phyloP scores from a whole-genome alignment of 2,113 vertebrate species.

The Pseudopipra pipra region DNA sequence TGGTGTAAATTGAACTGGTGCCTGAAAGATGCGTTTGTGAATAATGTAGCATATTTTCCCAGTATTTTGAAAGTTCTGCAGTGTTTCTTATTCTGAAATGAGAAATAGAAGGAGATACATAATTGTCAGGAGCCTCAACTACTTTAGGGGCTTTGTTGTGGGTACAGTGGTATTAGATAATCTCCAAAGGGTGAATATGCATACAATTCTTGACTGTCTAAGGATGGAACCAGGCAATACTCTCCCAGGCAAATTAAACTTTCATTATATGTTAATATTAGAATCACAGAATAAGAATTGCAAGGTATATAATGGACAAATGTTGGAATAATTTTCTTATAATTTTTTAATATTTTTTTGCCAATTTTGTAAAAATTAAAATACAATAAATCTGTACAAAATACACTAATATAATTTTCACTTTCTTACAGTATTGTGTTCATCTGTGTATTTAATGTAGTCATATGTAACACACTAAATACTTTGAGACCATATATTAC shows the following conservation, averaged over 20 bases:
- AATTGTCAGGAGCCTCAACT: background rate
- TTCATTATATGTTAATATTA: background rate
- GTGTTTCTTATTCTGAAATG: background rate
- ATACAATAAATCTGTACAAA: background rate
- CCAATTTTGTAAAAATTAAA: background rate
- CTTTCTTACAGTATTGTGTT: background rate
- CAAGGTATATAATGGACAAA: background rate
- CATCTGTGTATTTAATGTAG: background rate
- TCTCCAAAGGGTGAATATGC: background rate
- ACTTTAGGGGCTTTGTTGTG: background rate
- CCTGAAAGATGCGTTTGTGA: background rate
- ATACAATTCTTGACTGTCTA: background rate
- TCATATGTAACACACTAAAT: background rate
- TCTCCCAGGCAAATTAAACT: too few relatives aligned
- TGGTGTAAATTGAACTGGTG: background rate
- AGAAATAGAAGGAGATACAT: background rate
- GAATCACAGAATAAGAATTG: background rate
- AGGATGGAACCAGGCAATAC: background rate
- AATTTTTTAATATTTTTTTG: background rate
- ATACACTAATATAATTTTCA: rapidly evolving
- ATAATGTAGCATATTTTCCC: background rate
- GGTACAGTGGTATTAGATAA: background rate
- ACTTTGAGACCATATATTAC: background rate
- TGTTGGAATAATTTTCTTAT: background rate
- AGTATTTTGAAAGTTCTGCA: background rate